Base-by-base conservation (phyloP, 2,888 invertebrate genomes). In the Phorcus lineatus region DNA sequence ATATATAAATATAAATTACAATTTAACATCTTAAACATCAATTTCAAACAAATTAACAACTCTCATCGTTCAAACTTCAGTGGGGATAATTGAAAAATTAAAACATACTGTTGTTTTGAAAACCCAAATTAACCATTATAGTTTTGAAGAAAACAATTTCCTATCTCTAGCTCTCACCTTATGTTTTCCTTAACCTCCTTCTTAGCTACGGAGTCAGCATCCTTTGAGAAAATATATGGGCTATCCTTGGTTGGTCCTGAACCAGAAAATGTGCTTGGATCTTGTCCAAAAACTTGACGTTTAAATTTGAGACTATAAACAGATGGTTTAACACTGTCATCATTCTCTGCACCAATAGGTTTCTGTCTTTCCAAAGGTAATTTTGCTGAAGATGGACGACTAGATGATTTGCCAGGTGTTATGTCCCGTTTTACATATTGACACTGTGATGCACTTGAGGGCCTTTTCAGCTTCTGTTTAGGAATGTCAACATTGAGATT, bases 261-360 rank as follows among this genome's bases (percentile, higher is more conserved):
- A 11, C 74, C 28, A 22, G 52, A 79, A 17, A 80, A 76, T 22
- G 84, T 79, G 76, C 87, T 82, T 52, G 86, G 84, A 36, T 84
- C 83, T 81, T 85, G 84, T 6, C 88, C 88, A 85, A 80, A 88
- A 9, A 88, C 82, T 57, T 88, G 87, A 67, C 88, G 80, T 28
- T 85, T 83, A 52, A 81, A 81, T 55, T 83, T 81, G 31, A 88
- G 77, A 7, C 88, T 87, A 84, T 82, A 88, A 0, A 88, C 85
- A 9, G 86, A 85, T 22, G 88, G 88, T 76, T 86, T 85, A 36
- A 88, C 66, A 53, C 67, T 74, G 24, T 82, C 79, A 66, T 81
- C 66, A 28, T 52, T 78, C 28, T 47, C 57, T 28, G 54, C 70
- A 36, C 16, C 19, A 13, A 55, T 47, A 22, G 28, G 13, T 47